Percentiles rank a stretch among this genome's conserved stretches.
phyloP scores from a whole-genome alignment of 2,113 vertebrate genomes.

The Colossoma macropomum region DNA sequence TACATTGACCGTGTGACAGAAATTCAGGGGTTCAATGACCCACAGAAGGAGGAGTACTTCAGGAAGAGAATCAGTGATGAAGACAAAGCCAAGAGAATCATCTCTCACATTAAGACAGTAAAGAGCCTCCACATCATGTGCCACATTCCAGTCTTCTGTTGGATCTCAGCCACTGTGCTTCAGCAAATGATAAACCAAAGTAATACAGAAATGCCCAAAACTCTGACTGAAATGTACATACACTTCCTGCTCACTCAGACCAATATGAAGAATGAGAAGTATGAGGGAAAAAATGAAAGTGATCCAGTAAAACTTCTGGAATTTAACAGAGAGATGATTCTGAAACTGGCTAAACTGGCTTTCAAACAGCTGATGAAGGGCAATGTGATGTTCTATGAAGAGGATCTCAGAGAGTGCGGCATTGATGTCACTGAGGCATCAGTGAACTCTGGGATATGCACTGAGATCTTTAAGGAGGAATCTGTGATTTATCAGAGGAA shows the following conservation, averaged over 20 bases:
- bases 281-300: background rate
- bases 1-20: conserved; percentile 13
- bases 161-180: background rate
- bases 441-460: background rate
- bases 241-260: no score
- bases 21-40: background rate
- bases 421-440: background rate
- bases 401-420: background rate
- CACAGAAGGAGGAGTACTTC: background rate
- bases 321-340: background rate
- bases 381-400: background rate
- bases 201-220: background rate
- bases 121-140: background rate
- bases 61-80: background rate
- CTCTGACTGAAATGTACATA: conserved; percentile 10
- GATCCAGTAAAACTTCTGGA: background rate
- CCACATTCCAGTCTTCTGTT: background rate
- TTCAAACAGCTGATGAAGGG: background rate
- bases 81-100: background rate
- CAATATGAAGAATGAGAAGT: background rate
- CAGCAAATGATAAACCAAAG: background rate
- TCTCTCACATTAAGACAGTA: background rate
- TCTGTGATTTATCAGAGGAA: background rate
- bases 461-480: background rate
- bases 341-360: background rate